A percentile compares a stretch with the other conserved stretches of the same genome.
phyloP scores from a whole-genome alignment of 2,888 invertebrate genomes.

The Rhopalosiphum nymphaeae region DNA sequence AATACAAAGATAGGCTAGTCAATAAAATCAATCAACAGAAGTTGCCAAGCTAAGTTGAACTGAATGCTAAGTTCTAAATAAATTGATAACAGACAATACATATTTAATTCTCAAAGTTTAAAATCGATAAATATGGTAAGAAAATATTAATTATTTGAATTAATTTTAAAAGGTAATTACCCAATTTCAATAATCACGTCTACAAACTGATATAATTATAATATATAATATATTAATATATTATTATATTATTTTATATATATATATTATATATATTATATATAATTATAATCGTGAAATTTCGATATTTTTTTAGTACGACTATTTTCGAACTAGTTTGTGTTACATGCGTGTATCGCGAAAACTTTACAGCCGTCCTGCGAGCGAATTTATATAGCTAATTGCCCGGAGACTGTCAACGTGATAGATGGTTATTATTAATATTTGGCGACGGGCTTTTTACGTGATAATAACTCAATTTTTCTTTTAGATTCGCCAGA shows the following conservation, averaged over 20 bases:
- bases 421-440: conserved; percentile 32
- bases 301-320: not conserved
- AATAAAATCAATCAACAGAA: not conserved
- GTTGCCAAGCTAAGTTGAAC: not conserved
- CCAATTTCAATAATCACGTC: not conserved
- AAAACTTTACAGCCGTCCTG: not conserved
- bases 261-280: too few species aligned
- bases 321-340: not conserved
- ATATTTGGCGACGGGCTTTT: not conserved
- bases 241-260: too few species aligned
- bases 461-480: not conserved
- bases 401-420: conserved; percentile 26
- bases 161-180: not conserved
- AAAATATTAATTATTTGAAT: not conserved
- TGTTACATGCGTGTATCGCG: not conserved
- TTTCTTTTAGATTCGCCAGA: not conserved
- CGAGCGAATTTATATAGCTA: not conserved
- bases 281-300: not conserved
- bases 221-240: too few species aligned
- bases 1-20: not conserved
- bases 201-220: not conserved
- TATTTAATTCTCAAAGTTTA: not conserved
- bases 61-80: not conserved
- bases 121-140: not conserved
- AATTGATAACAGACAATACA: not conserved